These are phyloP conservation scores for Caenorhabditis sp. DNA, from an alignment of 2,888 invertebrate genomes.

Conservation along the genomic window DNA sequence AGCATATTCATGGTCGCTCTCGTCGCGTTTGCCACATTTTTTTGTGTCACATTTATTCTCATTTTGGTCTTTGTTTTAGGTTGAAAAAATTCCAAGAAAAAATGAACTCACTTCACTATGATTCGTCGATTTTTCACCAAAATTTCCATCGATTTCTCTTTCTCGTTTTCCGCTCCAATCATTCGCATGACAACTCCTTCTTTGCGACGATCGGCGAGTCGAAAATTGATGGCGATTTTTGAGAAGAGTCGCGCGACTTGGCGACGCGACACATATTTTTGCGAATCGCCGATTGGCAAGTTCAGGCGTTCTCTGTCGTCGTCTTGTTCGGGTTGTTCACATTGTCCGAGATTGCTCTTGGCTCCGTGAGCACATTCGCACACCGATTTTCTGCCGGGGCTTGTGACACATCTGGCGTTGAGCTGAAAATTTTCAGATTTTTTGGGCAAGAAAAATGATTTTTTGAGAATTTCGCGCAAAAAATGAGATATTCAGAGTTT, in stretches of 20 bases:
- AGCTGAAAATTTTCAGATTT: slow-evolving; percentile 25
- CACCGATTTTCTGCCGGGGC: slow-evolving; percentile 40
- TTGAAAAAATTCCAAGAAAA: slow-evolving; percentile 14
- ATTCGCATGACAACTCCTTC: slow-evolving; percentile 27
- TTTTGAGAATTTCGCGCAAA: too few relatives aligned
- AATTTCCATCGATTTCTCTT: slow-evolving; percentile 27
- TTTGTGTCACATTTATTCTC: slow-evolving; percentile 60
- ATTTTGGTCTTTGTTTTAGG: slow-evolving; percentile 59
- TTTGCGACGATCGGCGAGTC: not conserved
- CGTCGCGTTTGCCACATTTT: slow-evolving; percentile 61
- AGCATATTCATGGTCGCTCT: slow-evolving; percentile 61
- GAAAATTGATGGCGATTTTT: slow-evolving; percentile 17
- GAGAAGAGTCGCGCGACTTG: slow-evolving; percentile 18
- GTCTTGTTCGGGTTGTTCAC: slow-evolving; percentile 12
- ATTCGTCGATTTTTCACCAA: slow-evolving; percentile 36
- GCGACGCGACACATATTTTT: not conserved
- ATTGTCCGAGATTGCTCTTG: slow-evolving; percentile 25
- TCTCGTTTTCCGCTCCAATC: slow-evolving; percentile 28
- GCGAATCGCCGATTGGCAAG: not conserved
- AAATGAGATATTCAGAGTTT: not conserved
- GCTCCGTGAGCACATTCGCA: slow-evolving; percentile 48
- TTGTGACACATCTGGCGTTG: slow-evolving; percentile 37
- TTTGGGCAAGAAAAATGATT: too few relatives aligned
- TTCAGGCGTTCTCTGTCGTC: not conserved
- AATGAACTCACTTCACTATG: slow-evolving; percentile 38